Evolutionary conservation across 1,140 invertebrate genomes (phyloP).

Genomic region (Anagrus nilaparvatae): DNA sequence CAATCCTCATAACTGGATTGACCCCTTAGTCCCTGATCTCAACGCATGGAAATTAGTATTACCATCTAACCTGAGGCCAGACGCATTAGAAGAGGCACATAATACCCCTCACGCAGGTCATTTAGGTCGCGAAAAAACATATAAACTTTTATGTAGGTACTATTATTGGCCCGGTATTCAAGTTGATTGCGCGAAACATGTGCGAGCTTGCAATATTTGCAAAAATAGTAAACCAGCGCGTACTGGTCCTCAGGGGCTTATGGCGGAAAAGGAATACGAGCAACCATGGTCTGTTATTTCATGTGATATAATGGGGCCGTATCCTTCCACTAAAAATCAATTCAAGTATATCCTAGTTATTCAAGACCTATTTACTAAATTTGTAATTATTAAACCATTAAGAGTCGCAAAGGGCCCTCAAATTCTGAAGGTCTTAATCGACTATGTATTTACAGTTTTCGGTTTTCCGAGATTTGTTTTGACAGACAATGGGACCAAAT

Average conservation of each 20-base stretch:
- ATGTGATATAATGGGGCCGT: too few species aligned
- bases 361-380: too few species aligned
- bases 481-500: not conserved
- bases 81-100: not conserved
- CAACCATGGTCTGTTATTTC: too few species aligned
- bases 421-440: too few species aligned
- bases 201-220: not conserved
- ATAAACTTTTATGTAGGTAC: not conserved
- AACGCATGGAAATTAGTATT: constrained; percentile 3
- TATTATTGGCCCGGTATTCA: constrained; percentile 1
- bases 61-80: not conserved
- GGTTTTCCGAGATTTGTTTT: not conserved
- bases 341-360: too few species aligned
- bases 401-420: too few species aligned
- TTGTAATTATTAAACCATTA: too few species aligned
- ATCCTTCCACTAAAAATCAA: too few species aligned
- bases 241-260: not conserved
- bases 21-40: not conserved
- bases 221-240: not conserved
- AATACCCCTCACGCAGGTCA: not conserved
- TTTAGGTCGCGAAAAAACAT: not conserved
- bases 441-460: too few species aligned
- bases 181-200: not conserved
- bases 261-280: too few species aligned
- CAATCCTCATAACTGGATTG: not conserved